Percentiles rank a stretch among this genome's conserved stretches.
Conservation (phyloP, 2,797 vertebrate genomes). For the Helarctos malayanus region DNA sequence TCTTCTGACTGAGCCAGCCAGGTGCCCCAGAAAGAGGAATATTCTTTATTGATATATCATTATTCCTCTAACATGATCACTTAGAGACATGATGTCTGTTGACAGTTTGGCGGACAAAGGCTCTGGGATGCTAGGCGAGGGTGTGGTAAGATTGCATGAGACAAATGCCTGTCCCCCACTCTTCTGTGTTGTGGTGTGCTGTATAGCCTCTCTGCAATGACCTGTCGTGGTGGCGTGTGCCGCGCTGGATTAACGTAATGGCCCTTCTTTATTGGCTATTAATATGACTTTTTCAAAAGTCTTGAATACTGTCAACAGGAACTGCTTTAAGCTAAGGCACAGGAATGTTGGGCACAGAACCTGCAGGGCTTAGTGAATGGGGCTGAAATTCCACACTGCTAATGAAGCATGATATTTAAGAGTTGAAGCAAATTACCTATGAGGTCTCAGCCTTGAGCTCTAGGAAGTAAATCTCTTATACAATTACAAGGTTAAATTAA, state of each 20-base stretch:
- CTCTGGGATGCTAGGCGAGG: neutral
- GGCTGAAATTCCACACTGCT: constrained; percentile 20
- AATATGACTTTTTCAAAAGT: neutral
- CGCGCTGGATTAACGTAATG: neutral
- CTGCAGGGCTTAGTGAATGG: neutral
- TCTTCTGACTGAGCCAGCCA: neutral
- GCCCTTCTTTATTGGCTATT: neutral
- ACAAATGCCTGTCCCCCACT: neutral
- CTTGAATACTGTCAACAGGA: neutral
- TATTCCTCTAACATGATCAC: neutral
- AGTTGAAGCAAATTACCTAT: neutral
- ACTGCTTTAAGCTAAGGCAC: neutral
- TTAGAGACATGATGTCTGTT: neutral
- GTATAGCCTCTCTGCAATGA: neutral
- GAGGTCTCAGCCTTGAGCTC: neutral
- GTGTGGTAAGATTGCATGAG: neutral
- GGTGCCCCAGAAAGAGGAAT: neutral
- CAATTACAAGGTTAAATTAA: neutral
- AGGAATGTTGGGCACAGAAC: neutral
- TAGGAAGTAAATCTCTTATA: constrained; percentile 37
- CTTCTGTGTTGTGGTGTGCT: neutral
- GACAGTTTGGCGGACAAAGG: neutral
- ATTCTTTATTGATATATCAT: neutral
- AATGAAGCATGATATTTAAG: neutral
- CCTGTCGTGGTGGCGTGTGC: neutral